Base-by-base conservation (phyloP, 35 echinoderm and acorn worm species). In the Ptychodera flava region DNA sequence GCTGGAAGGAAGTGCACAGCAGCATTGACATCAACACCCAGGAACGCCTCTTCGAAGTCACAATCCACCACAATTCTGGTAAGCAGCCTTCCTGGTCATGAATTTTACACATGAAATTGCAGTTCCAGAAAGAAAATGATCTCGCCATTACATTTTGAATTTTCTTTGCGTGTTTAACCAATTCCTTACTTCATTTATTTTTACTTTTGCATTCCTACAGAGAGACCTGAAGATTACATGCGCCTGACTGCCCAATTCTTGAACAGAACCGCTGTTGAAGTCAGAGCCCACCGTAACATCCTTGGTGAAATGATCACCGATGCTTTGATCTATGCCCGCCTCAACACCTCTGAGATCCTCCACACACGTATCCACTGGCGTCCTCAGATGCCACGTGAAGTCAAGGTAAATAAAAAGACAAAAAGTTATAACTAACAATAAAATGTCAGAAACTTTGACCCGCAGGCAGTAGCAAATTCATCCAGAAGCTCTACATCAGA, bases 41-140 rank as follows among this genome's bases (percentile, higher is more conserved):
- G 0, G 31, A 35, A 16, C 89, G 85, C 32, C n/a, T 84, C n/a
- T 36, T 93, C 27, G 35, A 38, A 16, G 78, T 79, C 29, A 64
- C 0, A 1, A 35, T 83, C 77, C 35, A 93, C 29, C 77, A 86
- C 84, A 90, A 93, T 79, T 83, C 87, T 77, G 92, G 92, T 93
- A 79, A 35, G 91, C 78, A 64, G 45, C 22, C n/a, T n/a, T n/a
- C n/a, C n/a, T n/a, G n/a, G n/a, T n/a, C n/a, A n/a, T n/a, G n/a
- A n/a, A n/a, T n/a, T n/a, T n/a, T n/a, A n/a, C n/a, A n/a, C n/a
- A n/a, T n/a, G n/a, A n/a, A n/a, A n/a, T n/a, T n/a, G n/a, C n/a
- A n/a, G n/a, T n/a, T n/a, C n/a, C n/a, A n/a, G n/a, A n/a, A n/a
- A n/a, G n/a, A n/a, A n/a, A n/a, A n/a, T n/a, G n/a, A n/a, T n/a